These are phyloP conservation scores for Archips crataeganus DNA, from an alignment of 2,888 invertebrate genomes.

Conservation along the genomic window DNA sequence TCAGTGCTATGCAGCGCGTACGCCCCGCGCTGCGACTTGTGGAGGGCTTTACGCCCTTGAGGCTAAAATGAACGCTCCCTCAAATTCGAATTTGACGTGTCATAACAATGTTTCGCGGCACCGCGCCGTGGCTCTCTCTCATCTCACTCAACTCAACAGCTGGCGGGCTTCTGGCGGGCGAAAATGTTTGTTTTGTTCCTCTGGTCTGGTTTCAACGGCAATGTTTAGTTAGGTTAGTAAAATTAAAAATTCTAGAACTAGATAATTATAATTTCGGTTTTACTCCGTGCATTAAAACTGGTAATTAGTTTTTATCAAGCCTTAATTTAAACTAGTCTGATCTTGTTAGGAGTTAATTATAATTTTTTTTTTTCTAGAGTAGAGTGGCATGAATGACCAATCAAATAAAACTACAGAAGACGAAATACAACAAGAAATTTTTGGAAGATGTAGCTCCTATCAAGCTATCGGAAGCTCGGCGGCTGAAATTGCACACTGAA, in stretches of 20 bases:
- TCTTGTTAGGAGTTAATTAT: background rate
- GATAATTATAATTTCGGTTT: background rate
- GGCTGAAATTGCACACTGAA: constrained; percentile 60
- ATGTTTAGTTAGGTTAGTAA: too few species aligned
- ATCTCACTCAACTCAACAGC: too few species aligned
- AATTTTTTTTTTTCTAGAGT: background rate
- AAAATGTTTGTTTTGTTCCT: too few species aligned
- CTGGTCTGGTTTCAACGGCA: too few species aligned
- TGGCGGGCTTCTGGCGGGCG: too few species aligned
- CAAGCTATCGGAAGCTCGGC: constrained; percentile 69
- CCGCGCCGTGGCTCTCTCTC: too few species aligned
- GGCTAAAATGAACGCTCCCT: background rate
- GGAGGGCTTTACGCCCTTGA: background rate
- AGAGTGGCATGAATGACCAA: constrained; percentile 32
- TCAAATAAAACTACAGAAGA: constrained; percentile 38
- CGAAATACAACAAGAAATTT: constrained; percentile 48
- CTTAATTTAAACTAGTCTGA: background rate
- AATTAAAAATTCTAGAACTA: too few species aligned
- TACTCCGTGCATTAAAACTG: background rate
- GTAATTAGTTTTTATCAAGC: background rate
- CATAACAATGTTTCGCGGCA: background rate
- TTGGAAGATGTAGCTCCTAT: constrained; percentile 60
- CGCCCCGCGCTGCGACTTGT: too few species aligned
- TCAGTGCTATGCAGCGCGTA: too few species aligned
- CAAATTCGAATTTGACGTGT: background rate